Base-by-base conservation (phyloP, 2,797 vertebrate genomes). In the Scolopax bukidnonensis region DNA sequence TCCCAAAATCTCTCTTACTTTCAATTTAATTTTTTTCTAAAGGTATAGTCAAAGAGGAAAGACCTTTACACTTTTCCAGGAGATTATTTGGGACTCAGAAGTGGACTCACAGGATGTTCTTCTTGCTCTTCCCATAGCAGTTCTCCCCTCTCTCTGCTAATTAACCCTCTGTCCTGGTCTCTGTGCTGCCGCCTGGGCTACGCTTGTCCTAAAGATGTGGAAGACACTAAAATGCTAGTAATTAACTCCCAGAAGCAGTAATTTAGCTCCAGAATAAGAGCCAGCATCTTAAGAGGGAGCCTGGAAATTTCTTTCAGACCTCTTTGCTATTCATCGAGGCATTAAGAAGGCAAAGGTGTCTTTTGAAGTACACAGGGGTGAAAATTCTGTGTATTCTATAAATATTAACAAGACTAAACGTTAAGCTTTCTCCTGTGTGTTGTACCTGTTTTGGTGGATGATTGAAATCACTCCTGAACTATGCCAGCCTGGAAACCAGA, bases 101-200 rank as follows among this genome's bases (percentile, higher is more conserved):
- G 13, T 92, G 90, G 64, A 88, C 87, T 89, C 73, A 51, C 67
- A 67, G 23, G 87, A 83, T 80, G 27, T 82, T 92, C 11, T 57
- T 16, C 77, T 92, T 95, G 53, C 61, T 84, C 84, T 96, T 95
- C 94, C 86, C 81, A 54, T 91, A 87, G 41, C 75, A 86, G 19
- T 85, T 93, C 90, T 94, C 93, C 94, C 79, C 96, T 96, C 74
- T 94, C 65, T 95, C 83, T 96, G 70, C 91, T 94, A 87, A 91
- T 88, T 96, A 95, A 93, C 87, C 69, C 73, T 92, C 84, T 87
- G 88, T 97, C 89, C 73, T 91, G 47, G 80, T 94, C 93, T 96
- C 93, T 95, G 64, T 94, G 68, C 88, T 94, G 53, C 95, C 93
- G 85, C 92, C 96, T 96, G 90, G 90, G 86, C 92, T 89, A 70